Conservation (phyloP, 1,140 invertebrate genomes). For the Drosophila melanogaster region DNA sequence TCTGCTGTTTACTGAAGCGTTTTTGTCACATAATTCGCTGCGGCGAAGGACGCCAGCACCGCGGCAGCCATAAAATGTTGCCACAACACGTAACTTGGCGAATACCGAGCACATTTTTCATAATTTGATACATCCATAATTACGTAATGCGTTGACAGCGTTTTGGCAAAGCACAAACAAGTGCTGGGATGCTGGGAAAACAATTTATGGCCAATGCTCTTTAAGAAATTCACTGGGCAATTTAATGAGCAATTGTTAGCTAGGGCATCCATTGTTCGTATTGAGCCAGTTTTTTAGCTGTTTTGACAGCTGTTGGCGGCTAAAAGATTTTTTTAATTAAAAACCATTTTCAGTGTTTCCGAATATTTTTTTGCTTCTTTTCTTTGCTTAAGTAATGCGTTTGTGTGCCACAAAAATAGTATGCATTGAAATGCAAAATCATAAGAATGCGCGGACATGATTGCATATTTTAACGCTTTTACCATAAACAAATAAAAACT, state of each 20-base stretch:
- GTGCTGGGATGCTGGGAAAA: conserved; percentile 15
- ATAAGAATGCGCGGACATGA: conserved; percentile 49
- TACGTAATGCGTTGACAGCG: conserved; percentile 77
- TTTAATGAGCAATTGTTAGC: conserved; percentile 14
- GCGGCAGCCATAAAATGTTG: conserved; percentile 66
- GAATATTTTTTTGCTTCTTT: conserved; percentile 8
- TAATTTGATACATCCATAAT: conserved; percentile 81
- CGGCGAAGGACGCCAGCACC: conserved; percentile 42
- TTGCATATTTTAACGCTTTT: conserved; percentile 17
- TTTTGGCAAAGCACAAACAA: conserved; percentile 43
- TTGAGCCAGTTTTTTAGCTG: not conserved
- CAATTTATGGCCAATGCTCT: conserved; percentile 35
- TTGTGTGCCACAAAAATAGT: conserved; percentile 21
- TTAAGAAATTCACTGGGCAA: conserved; percentile 21
- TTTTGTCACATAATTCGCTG: conserved; percentile 63
- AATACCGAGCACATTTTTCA: conserved; percentile 70
- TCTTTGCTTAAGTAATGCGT: conserved; percentile 56
- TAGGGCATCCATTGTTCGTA: conserved; percentile 16
- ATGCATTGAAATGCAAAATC: conserved; percentile 23
- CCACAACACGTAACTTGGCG: conserved; percentile 64
- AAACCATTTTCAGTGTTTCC: conserved; percentile 32
- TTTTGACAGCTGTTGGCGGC: conserved; percentile 24
- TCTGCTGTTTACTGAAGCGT: conserved; percentile 49
- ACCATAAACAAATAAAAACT: not conserved
- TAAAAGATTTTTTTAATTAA: conserved; percentile 37